A percentile compares a stretch with the other conserved stretches of the same genome.
These are phyloP conservation scores for Telmatherina bonti DNA, from an alignment of 2,797 vertebrate genomes.

Conservation along the genomic window DNA sequence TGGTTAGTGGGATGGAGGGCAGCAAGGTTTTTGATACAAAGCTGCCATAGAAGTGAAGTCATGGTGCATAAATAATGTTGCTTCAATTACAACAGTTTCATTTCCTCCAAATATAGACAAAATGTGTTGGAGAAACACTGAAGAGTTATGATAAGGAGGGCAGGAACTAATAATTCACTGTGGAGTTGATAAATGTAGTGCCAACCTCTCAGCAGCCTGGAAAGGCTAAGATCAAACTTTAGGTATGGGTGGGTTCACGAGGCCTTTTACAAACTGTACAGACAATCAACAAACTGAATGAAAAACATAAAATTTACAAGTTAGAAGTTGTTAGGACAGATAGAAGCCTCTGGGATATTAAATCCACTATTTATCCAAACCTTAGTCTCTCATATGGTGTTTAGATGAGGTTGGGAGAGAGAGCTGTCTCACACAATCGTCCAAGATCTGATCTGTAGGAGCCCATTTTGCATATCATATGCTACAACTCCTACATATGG, in stretches of 20 bases:
- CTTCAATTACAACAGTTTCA: constrained; percentile 61
- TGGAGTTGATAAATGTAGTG: constrained; percentile 36
- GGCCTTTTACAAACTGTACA: neutral
- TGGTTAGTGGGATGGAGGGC: constrained; percentile 57
- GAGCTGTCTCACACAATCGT: neutral
- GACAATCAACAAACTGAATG: neutral
- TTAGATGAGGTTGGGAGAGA: neutral
- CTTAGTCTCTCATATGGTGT: neutral
- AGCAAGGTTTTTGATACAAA: constrained; percentile 59
- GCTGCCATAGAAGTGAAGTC: constrained; percentile 68
- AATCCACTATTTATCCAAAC: neutral
- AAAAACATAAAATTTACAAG: neutral
- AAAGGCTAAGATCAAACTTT: constrained; percentile 5
- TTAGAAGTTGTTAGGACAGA: too few relatives aligned
- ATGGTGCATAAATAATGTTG: constrained; percentile 55
- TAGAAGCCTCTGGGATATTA: neutral
- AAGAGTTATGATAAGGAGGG: constrained; percentile 60
- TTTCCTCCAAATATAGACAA: constrained; percentile 69
- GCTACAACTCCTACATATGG: neutral
- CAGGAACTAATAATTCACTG: constrained; percentile 39
- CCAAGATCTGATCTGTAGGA: neutral
- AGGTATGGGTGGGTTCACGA: constrained; percentile 21
- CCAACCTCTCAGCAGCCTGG: constrained; percentile 32
- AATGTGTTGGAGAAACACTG: constrained; percentile 45
- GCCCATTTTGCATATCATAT: neutral